Evolutionary conservation across 2,113 vertebrate genomes (phyloP).

Genomic region (Porphyrio hochstetteri): DNA sequence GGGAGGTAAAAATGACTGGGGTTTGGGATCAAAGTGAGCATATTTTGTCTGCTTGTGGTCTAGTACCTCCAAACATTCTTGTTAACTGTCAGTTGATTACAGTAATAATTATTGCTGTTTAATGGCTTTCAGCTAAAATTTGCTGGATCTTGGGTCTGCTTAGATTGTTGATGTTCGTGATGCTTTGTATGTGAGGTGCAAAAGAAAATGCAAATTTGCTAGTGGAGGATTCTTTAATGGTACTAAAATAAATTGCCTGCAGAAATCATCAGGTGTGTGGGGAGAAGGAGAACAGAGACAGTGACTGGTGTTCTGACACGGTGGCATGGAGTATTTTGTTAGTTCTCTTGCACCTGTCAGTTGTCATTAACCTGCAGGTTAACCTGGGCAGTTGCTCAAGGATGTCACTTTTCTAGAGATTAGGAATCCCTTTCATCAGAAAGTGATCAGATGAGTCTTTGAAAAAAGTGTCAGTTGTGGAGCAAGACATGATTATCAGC

Average conservation of each 20-base stretch:
- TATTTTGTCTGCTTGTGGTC: background rate
- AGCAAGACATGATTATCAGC: background rate
- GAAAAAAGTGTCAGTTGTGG: background rate
- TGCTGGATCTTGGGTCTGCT: background rate
- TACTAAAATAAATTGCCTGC: background rate
- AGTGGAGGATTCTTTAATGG: background rate
- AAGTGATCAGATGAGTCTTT: background rate
- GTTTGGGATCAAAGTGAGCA: background rate
- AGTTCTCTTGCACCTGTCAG: background rate
- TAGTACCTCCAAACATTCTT: background rate
- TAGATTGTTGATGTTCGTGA: background rate
- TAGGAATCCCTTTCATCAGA: background rate
- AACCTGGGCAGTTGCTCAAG: background rate
- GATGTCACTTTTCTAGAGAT: background rate
- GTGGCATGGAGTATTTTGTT: background rate
- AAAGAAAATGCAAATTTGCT: background rate
- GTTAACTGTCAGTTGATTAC: background rate
- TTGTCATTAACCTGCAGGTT: background rate
- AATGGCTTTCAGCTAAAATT: background rate
- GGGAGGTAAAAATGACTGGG: background rate
- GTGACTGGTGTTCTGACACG: background rate
- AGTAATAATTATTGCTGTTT: background rate
- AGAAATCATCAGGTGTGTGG: background rate
- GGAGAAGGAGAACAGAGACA: background rate
- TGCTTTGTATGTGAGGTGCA: background rate